Evolutionary conservation across 2,113 vertebrate genomes (phyloP), one percentile per base, ranked within the genome.

Genomic region (Epinephelus moara): DNA sequence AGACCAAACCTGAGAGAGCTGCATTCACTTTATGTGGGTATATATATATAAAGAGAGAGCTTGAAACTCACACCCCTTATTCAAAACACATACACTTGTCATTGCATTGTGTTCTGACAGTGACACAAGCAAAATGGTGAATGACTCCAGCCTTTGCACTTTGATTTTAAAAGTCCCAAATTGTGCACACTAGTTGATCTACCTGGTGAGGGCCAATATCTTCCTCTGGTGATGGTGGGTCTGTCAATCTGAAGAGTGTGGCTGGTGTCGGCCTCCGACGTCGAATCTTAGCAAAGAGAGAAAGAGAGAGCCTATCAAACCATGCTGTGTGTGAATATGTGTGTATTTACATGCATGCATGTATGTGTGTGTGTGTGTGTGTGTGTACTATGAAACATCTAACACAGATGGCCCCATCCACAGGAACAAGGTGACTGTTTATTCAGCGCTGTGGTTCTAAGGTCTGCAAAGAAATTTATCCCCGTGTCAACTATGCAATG

Each of bases 211-310:
- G 70, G 40, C 80, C 53, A 13, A 52, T 49, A 21, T 91, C 87
- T 70, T 96, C 95, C 85, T 97, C 97, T 84, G 97, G 97, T 1
- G 97, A 97, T 0, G 96, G 94, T 1, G 96, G 96, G 85, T 98
- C 97, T 1, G 97, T 96, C 87, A 97, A 75, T 83, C 96, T 95
- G 95, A 98, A 98, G 55, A 98, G 94, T 19, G 97, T 97, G 72
- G 97, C 97, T 1, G 97, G 97, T 21, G 97, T 98, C 1, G 97
- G 97, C 81, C 97, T 96, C 70, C 97, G 88, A 27, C 97, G 96
- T 23, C 97, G 95, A 89, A 98, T 98, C 97, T 98, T 74, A 30
- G 27, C 25, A 78, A 45, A 75, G 25, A 80, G 9, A 76, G 12
- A 79, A 37, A 63, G 19, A 70, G 17, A 77, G 4, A 57, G 7